Conservation (phyloP, 2,113 vertebrate species). For the Pelecanus crispus region DNA sequence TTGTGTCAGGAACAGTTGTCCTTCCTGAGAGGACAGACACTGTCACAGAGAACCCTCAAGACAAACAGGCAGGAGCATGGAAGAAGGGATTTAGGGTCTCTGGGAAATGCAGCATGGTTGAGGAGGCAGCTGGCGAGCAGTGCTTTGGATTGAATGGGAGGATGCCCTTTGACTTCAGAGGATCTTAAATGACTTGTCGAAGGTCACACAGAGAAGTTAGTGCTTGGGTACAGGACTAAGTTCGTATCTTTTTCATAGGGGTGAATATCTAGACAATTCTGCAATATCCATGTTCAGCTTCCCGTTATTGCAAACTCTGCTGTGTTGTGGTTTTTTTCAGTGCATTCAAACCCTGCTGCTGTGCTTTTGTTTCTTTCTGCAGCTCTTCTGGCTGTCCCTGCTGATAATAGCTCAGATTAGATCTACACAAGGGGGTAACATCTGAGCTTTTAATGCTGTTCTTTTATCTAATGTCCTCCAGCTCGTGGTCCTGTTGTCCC, state of each 20-base stretch:
- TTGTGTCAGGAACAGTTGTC: background rate
- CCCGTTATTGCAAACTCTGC: background rate
- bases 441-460: conserved; percentile 22
- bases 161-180: background rate
- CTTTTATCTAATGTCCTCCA: conserved; percentile 45
- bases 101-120: background rate
- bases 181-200: background rate
- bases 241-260: background rate
- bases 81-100: background rate
- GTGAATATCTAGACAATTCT: background rate
- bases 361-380: background rate
- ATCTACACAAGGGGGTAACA: conserved; percentile 1
- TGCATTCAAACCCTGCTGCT: background rate
- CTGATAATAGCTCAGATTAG: conserved; percentile 23
- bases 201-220: background rate
- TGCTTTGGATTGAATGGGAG: background rate
- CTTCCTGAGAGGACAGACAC: background rate
- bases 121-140: background rate
- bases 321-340: background rate
- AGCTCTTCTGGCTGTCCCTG: background rate
- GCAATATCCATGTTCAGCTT: background rate
- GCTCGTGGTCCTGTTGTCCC: conserved; percentile 37
- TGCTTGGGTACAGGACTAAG: background rate
- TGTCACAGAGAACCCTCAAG: background rate
- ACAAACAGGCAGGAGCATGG: background rate